These are phyloP conservation scores for Gila robusta DNA, from an alignment of 2,797 vertebrate genomes.

Conservation along the genomic window DNA sequence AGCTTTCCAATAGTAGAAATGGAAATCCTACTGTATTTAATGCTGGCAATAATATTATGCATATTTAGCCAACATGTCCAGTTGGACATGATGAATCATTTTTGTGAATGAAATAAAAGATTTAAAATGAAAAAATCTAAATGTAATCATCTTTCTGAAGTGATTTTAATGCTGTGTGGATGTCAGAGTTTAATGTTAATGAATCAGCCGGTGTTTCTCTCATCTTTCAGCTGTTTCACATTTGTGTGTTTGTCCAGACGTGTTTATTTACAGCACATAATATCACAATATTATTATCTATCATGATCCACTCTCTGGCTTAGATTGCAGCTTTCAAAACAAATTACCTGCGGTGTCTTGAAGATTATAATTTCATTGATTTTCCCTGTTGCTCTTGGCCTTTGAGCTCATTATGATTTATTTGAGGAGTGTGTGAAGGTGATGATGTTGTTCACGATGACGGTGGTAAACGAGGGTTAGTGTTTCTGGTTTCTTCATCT, in stretches of 20 bases:
- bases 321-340: slow-evolving; percentile 66
- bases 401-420: slow-evolving; percentile 64
- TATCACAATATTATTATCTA: slow-evolving; percentile 13
- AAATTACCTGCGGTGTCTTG: slow-evolving; percentile 66
- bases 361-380: slow-evolving; percentile 72
- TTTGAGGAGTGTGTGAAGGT: neutral
- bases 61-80: neutral
- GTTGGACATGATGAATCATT: neutral
- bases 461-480: too few relatives aligned
- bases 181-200: neutral
- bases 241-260: neutral
- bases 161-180: neutral
- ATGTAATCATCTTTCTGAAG: neutral
- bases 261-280: neutral
- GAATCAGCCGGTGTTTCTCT: slow-evolving; percentile 23
- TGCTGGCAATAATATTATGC: neutral
- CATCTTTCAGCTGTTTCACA: neutral
- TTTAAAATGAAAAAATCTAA: neutral
- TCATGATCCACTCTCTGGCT: slow-evolving; percentile 18
- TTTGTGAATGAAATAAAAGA: neutral
- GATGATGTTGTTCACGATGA: too few relatives aligned
- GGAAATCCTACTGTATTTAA: neutral
- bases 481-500: too few relatives aligned
- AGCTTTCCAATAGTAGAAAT: neutral
- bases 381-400: slow-evolving; percentile 64